Evolutionary conservation across 2,797 vertebrate genomes (phyloP).

Genomic region (Gallinago stenura): DNA sequence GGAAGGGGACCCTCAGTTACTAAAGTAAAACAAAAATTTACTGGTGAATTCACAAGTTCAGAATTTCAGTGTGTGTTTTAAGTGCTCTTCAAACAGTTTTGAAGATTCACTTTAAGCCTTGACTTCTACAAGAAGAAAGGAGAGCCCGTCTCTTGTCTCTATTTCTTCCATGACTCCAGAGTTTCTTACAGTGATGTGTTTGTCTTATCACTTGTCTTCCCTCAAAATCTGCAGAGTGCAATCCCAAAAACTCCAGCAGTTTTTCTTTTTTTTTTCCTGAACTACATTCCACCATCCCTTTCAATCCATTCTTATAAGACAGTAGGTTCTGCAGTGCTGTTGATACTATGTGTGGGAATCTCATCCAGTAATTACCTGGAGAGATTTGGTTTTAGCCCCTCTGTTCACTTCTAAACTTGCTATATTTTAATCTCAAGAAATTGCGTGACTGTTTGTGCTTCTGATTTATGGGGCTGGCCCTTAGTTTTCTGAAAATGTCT

Average conservation of each 20-base stretch:
- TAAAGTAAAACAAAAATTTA: neutral
- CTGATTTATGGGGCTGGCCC: neutral
- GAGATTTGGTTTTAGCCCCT: neutral
- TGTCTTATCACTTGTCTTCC: neutral
- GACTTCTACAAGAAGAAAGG: neutral
- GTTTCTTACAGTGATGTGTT: neutral
- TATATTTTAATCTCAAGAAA: neutral
- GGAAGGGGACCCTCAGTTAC: neutral
- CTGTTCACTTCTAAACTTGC: neutral
- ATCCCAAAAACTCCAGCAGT: neutral
- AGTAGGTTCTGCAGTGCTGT: neutral
- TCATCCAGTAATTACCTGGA: neutral
- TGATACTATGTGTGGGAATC: too few relatives aligned
- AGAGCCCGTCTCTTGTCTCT: accelerated
- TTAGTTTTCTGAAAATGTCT: neutral
- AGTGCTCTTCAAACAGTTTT: neutral
- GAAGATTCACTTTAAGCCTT: neutral
- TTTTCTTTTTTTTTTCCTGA: neutral
- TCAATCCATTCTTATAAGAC: neutral
- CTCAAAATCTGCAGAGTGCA: neutral
- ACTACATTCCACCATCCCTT: neutral
- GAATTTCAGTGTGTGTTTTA: neutral
- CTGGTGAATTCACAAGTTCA: neutral
- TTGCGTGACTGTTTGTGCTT: neutral
- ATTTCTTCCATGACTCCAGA: neutral